Conservation (phyloP, 2,113 vertebrate genomes). For the Zootoca vivipara region DNA sequence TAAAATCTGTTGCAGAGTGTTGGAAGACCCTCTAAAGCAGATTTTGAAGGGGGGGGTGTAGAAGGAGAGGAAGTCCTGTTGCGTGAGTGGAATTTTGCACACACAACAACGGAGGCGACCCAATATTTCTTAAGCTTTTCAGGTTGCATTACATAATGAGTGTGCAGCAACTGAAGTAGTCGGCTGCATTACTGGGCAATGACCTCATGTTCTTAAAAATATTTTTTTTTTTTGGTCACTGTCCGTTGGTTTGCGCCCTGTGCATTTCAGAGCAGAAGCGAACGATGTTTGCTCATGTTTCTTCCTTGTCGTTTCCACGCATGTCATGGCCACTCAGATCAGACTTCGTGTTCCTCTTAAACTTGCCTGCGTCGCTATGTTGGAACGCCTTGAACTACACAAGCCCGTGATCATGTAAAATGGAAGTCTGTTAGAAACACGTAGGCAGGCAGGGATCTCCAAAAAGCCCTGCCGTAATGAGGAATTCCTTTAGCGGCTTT, state of each 20-base stretch:
- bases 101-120: too few species aligned
- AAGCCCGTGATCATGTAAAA: slow-evolving; percentile 37
- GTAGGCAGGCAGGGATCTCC: slow-evolving; percentile 1
- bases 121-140: too few species aligned
- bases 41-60: not conserved
- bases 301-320: not conserved
- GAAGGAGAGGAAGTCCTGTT: too few species aligned
- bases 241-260: slow-evolving; percentile 30
- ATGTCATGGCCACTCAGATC: not conserved
- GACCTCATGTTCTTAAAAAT: slow-evolving; percentile 66
- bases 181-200: slow-evolving; percentile 6
- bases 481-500: slow-evolving; percentile 55
- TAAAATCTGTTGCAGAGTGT: too few species aligned
- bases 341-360: not conserved
- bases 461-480: slow-evolving; percentile 37
- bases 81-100: too few species aligned
- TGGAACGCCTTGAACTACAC: not conserved
- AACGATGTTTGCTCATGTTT: not conserved
- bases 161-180: slow-evolving; percentile 60
- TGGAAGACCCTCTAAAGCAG: too few species aligned
- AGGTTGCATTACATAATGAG: not conserved
- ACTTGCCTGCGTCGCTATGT: not conserved
- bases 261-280: slow-evolving; percentile 23
- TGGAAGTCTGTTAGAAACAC: slow-evolving; percentile 34
- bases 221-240: slow-evolving; percentile 46